Percentiles rank a stretch among this genome's conserved stretches.
Evolutionary conservation across 2,888 invertebrate species (phyloP).

Genomic region (Drosophila falleni): DNA sequence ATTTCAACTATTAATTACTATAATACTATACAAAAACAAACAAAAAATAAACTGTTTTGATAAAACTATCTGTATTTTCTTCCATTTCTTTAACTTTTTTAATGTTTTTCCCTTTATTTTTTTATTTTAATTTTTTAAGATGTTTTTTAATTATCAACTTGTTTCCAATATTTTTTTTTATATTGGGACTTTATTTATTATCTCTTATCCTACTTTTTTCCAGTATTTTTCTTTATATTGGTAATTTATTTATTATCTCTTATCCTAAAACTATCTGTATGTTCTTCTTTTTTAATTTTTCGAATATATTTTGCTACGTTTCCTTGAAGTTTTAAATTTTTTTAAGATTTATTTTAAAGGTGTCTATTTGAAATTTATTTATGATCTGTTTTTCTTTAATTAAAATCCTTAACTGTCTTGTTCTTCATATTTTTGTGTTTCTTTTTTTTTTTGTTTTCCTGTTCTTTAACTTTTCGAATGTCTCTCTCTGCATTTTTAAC

Average conservation of each 20-base stretch:
- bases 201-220: neutral
- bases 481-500: conserved; percentile 6
- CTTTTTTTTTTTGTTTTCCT: no score
- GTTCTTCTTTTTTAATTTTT: neutral
- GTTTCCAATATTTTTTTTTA: neutral
- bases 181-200: neutral
- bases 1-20: conserved; percentile 42
- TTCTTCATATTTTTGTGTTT: no score
- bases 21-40: conserved; percentile 32
- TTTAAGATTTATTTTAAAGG: no score
- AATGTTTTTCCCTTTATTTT: conserved; percentile 1
- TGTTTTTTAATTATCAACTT: neutral
- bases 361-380: no score
- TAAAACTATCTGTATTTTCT: conserved; percentile 28
- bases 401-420: no score
- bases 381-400: no score
- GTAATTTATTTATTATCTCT: no score
- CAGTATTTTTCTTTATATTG: neutral
- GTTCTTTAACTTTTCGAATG: neutral
- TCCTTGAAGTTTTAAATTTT: no score
- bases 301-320: no score
- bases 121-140: neutral
- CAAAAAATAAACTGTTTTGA: conserved; percentile 38
- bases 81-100: neutral
- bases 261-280: conserved; percentile 15